A percentile compares a stretch with the other conserved stretches of the same genome.
Evolutionary conservation across 2,888 invertebrate species (phyloP).

Genomic region (Ophion slaviceki): DNA sequence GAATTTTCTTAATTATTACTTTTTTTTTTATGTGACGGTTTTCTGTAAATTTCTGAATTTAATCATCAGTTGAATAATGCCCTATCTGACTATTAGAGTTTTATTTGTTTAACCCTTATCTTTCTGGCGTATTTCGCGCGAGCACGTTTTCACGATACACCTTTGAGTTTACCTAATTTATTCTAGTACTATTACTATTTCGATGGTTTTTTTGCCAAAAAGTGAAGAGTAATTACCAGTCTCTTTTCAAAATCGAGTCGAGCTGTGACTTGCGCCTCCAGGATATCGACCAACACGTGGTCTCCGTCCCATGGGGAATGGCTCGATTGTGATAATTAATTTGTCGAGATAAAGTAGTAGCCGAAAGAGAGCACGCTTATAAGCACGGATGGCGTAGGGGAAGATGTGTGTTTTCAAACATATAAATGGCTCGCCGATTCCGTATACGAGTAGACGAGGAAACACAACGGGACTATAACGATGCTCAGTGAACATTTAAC

Average conservation of each 20-base stretch:
- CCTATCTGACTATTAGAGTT: no score
- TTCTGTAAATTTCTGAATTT: no score
- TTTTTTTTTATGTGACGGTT: no score
- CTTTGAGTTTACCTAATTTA: no score
- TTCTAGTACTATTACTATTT: no score
- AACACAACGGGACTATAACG: slow-evolving; percentile 50
- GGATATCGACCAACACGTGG: neutral
- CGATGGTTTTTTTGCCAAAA: neutral
- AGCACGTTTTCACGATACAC: no score
- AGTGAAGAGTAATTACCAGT: no score
- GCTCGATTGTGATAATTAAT: slow-evolving; percentile 40
- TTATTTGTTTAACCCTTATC: no score
- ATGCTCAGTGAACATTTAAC: slow-evolving; percentile 77
- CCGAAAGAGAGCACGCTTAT: slow-evolving; percentile 1
- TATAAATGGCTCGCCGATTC: slow-evolving; percentile 66
- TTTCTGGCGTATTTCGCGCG: no score
- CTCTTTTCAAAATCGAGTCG: neutral
- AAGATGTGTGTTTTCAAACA: slow-evolving; percentile 78
- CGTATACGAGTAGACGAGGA: slow-evolving; percentile 40
- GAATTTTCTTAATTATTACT: no score
- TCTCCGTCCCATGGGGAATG: neutral
- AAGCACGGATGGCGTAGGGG: slow-evolving; percentile 21
- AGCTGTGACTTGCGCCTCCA: neutral
- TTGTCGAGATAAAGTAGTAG: slow-evolving; percentile 34
- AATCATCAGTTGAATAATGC: no score